These are phyloP conservation scores for Leptogaster cylindrica DNA, from an alignment of 2,888 invertebrate genomes.

Conservation along the genomic window DNA sequence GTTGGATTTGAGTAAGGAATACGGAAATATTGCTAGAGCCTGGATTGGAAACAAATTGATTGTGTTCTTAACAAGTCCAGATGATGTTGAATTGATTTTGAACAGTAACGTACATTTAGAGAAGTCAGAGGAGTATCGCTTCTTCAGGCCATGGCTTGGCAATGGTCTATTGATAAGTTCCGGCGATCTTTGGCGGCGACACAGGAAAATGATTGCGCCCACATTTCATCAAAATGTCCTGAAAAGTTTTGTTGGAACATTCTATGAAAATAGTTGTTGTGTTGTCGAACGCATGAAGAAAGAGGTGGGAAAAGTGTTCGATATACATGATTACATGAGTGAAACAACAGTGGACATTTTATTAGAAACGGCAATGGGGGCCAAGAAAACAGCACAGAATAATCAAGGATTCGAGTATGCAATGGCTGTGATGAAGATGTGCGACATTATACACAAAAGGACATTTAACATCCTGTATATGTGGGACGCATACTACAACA, in stretches of 20 bases:
- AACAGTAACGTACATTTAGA: conserved; percentile 77
- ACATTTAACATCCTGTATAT: conserved; percentile 78
- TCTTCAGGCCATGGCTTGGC: conserved; percentile 82
- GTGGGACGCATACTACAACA: conserved; percentile 73
- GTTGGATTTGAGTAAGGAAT: conserved; percentile 64
- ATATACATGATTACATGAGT: conserved; percentile 80
- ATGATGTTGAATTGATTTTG: conserved; percentile 75
- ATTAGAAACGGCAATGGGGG: conserved; percentile 84
- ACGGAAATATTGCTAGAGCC: conserved; percentile 65
- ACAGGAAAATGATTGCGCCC: conserved; percentile 83
- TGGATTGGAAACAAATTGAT: conserved; percentile 76
- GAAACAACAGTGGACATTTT: conserved; percentile 80
- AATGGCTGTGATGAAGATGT: conserved; percentile 87
- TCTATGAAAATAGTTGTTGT: conserved; percentile 75
- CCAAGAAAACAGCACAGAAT: conserved; percentile 74
- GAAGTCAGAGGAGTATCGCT: conserved; percentile 75
- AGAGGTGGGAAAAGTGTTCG: conserved; percentile 75
- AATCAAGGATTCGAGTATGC: conserved; percentile 77
- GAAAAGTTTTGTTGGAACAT: conserved; percentile 78
- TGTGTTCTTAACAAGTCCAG: conserved; percentile 72
- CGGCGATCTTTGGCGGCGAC: conserved; percentile 80
- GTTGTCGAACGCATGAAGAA: conserved; percentile 72
- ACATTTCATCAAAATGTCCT: conserved; percentile 84
- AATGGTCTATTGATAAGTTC: conserved; percentile 79
- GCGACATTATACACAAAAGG: conserved; percentile 79